A percentile compares a stretch with the other conserved stretches of the same genome.
Conservation (phyloP, 2,888 invertebrate genomes). For the Neelides folsomi region DNA sequence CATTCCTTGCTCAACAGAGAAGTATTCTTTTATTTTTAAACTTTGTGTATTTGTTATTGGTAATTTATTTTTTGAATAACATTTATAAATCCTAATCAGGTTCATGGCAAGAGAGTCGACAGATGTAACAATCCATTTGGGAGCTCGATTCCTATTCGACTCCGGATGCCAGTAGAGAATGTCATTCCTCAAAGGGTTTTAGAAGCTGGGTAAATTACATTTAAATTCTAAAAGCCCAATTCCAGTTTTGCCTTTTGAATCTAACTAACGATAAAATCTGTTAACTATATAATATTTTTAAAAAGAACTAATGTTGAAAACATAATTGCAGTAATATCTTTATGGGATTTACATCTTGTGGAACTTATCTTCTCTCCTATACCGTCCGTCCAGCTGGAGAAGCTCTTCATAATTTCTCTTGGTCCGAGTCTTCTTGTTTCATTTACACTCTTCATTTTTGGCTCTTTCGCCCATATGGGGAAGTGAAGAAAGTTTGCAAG, state of each 20-base stretch:
- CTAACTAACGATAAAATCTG: no score
- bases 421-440: slow-evolving; percentile 37
- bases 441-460: slow-evolving; percentile 56
- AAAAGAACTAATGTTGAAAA: background rate
- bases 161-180: slow-evolving; percentile 22
- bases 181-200: slow-evolving; percentile 26
- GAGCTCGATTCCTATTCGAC: slow-evolving; percentile 14
- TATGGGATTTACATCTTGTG: slow-evolving; percentile 90
- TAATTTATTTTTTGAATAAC: no score
- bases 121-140: slow-evolving; percentile 18
- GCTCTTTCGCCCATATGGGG: slow-evolving; percentile 47
- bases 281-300: background rate
- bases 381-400: slow-evolving; percentile 46
- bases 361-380: slow-evolving; percentile 81
- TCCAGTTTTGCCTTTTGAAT: no score
- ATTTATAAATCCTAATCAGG: no score
- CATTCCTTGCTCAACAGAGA: no score
- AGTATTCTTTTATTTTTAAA: no score
- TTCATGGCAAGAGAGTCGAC: no score
- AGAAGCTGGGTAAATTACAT: slow-evolving; percentile 26
- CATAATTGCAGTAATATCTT: slow-evolving; percentile 60
- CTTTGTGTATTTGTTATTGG: no score
- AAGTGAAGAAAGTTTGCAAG: slow-evolving; percentile 47
- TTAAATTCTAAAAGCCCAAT: no score
- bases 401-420: slow-evolving; percentile 35